These are phyloP conservation scores for Drosophila meridiana DNA, from an alignment of 2,888 invertebrate genomes.

Conservation along the genomic window DNA sequence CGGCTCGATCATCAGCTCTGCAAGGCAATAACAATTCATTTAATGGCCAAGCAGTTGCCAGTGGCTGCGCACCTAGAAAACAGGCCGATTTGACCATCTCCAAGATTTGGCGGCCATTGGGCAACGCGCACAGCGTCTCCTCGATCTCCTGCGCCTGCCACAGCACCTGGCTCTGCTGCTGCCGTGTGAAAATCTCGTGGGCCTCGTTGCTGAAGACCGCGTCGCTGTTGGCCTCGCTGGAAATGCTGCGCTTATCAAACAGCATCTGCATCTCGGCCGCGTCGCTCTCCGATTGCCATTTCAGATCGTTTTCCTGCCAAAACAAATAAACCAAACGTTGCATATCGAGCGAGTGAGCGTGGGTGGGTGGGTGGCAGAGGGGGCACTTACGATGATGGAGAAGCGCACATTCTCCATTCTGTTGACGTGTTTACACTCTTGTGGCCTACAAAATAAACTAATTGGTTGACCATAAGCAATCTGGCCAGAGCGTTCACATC, in stretches of 20 bases:
- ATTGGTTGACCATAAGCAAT: constrained; percentile 44
- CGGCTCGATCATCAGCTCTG: constrained; percentile 78
- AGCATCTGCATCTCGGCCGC: constrained; percentile 76
- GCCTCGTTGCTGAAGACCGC: constrained; percentile 82
- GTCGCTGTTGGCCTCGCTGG: constrained; percentile 83
- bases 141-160: constrained; percentile 84
- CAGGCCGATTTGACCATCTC: constrained; percentile 79
- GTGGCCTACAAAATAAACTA: constrained; percentile 54
- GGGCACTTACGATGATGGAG: constrained; percentile 84
- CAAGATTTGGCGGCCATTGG: constrained; percentile 74
- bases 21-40: neutral
- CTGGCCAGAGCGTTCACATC: constrained; percentile 14
- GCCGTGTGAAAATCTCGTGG: constrained; percentile 80
- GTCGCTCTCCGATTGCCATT: constrained; percentile 83
- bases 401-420: constrained; percentile 85
- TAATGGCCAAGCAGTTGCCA: neutral
- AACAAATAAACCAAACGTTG: constrained; percentile 33
- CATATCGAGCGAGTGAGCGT: neutral
- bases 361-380: neutral
- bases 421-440: constrained; percentile 65
- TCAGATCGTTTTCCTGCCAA: constrained; percentile 84
- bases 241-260: constrained; percentile 84
- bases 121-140: constrained; percentile 73
- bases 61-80: constrained; percentile 68
- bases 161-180: constrained; percentile 81